phyloP scores from a whole-genome alignment of 2,888 invertebrate species.

The Ophion costatus region DNA sequence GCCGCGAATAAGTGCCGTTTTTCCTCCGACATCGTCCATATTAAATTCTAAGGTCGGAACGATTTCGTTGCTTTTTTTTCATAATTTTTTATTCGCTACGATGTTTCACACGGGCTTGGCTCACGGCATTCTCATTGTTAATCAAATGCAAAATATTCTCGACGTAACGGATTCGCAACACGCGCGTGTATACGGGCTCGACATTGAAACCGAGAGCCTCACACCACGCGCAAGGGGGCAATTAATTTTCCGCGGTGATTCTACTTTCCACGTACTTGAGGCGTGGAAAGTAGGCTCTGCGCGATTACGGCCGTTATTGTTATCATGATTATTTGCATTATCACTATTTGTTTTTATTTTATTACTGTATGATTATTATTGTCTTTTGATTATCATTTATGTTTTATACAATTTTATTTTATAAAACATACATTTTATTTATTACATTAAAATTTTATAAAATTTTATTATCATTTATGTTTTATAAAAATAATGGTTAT shows the following conservation, averaged over 20 bases:
- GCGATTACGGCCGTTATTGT: conserved; percentile 7
- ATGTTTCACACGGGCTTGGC: background rate
- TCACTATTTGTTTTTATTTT: background rate
- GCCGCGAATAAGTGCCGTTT: too few species aligned
- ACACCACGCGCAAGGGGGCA: background rate
- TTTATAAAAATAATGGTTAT: too few species aligned
- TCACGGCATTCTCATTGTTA: background rate
- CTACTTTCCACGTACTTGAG: conserved; percentile 47
- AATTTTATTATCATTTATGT: too few species aligned
- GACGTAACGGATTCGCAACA: conserved; percentile 20
- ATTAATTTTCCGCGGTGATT: conserved; percentile 32
- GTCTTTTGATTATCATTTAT: background rate
- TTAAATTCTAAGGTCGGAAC: background rate
- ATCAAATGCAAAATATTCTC: conserved; percentile 20
- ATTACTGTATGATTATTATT: background rate
- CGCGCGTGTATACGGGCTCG: background rate
- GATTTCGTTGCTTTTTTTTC: conserved; percentile 18
- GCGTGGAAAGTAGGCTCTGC: conserved; percentile 26
- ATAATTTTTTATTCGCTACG: background rate
- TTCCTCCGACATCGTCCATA: too few species aligned
- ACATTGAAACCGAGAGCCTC: conserved; percentile 48
- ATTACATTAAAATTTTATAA: too few species aligned
- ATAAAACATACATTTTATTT: too few species aligned
- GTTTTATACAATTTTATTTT: too few species aligned
- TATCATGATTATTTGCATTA: conserved; percentile 2